phyloP scores from a whole-genome alignment of 2,113 vertebrate genomes.

The Actinemys pallida region DNA sequence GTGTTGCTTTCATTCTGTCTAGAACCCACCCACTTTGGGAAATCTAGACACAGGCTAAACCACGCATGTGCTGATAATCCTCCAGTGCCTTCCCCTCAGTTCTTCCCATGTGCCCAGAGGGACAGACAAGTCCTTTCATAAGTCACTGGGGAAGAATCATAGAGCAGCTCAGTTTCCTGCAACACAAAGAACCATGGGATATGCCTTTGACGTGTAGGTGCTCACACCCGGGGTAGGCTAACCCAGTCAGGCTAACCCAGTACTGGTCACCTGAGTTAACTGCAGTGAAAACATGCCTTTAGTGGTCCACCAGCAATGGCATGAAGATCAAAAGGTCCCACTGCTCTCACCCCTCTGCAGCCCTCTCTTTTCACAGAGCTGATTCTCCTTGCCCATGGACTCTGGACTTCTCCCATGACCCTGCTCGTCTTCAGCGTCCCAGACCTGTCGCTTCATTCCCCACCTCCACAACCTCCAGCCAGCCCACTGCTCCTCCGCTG shows the following conservation, averaged over 20 bases:
- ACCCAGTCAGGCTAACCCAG: not conserved
- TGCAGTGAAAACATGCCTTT: not conserved
- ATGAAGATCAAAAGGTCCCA: not conserved
- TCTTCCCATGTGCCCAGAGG: not conserved
- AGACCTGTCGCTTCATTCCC: not conserved
- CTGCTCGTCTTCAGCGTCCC: not conserved
- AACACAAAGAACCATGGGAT: not conserved
- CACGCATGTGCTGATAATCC: not conserved
- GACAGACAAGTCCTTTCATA: not conserved
- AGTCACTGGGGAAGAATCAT: not conserved
- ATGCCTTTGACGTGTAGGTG: not conserved
- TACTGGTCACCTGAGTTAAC: not conserved
- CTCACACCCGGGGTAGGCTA: not conserved
- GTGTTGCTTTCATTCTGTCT: not conserved
- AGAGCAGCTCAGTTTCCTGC: not conserved
- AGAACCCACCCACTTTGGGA: not conserved
- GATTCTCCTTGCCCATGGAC: not conserved
- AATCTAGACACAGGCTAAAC: not conserved
- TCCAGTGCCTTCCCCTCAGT: not conserved
- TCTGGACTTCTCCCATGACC: not conserved
- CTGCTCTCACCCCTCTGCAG: not conserved
- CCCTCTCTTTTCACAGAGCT: not conserved
- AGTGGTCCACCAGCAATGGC: not conserved
- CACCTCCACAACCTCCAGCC: not conserved
- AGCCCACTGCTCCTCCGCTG: not conserved